Percentiles rank a stretch among this genome's conserved stretches.
These are phyloP conservation scores for Platysternon megacephalum DNA, from an alignment of 2,113 vertebrate genomes.

Conservation along the genomic window DNA sequence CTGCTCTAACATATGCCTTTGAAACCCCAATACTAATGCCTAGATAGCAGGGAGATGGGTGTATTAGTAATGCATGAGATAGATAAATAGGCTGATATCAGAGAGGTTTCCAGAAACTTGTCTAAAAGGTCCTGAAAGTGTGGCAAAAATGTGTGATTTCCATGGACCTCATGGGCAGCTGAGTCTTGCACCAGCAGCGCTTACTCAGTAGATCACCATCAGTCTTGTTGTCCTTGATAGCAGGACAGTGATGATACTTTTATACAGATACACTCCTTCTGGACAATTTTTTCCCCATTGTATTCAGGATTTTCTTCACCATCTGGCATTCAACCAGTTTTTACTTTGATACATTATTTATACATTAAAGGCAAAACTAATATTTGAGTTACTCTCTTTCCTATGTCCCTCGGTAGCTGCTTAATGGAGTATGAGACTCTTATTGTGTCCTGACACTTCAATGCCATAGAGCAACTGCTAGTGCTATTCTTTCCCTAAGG, in stretches of 20 bases:
- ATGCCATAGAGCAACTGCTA: background rate
- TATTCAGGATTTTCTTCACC: background rate
- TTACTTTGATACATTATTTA: background rate
- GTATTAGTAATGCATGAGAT: background rate
- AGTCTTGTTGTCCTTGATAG: slow-evolving; percentile 22
- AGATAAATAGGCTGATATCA: background rate
- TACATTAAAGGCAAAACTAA: background rate
- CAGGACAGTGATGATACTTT: background rate
- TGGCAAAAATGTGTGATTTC: background rate
- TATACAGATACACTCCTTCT: slow-evolving; percentile 13
- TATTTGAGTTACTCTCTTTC: background rate
- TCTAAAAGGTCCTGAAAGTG: background rate
- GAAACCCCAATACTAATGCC: fast-evolving
- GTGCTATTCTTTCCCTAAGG: background rate
- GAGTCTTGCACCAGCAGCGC: background rate
- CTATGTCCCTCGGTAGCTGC: background rate
- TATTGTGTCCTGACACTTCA: background rate
- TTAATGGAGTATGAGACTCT: background rate
- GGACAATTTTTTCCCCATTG: background rate
- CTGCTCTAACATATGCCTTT: background rate
- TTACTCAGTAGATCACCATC: background rate
- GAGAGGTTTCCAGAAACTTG: background rate
- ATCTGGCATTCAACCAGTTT: background rate
- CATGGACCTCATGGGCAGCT: background rate
- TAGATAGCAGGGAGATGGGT: background rate